phyloP scores from a whole-genome alignment of 2,797 vertebrate species.

The Sternarchorhynchus goeldii region DNA sequence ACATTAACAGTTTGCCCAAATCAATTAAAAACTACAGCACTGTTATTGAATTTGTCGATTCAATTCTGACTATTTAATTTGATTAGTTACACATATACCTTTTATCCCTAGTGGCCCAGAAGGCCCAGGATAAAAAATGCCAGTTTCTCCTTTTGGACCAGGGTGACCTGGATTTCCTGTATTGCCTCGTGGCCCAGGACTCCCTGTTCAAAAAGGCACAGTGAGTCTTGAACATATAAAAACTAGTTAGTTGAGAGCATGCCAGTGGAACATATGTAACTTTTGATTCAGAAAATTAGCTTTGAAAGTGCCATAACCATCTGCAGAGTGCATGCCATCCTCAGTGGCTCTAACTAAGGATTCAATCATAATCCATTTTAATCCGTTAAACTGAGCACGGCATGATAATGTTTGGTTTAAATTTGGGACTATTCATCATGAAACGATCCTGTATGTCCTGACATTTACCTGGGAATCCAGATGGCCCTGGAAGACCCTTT shows the following conservation, averaged over 20 bases:
- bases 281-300: too few species aligned
- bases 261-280: too few species aligned
- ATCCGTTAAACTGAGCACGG: too few species aligned
- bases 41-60: too few species aligned
- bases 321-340: too few species aligned
- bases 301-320: too few species aligned
- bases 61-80: neutral
- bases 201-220: slow-evolving; percentile 53
- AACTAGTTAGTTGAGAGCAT: neutral
- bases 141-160: slow-evolving; percentile 64
- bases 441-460: neutral
- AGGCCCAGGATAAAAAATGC: slow-evolving; percentile 23
- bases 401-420: neutral
- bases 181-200: slow-evolving; percentile 52
- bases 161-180: slow-evolving; percentile 53
- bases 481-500: slow-evolving; percentile 59
- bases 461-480: slow-evolving; percentile 62
- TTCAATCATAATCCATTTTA: too few species aligned
- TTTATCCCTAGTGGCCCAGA: slow-evolving; percentile 27
- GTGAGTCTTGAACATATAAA: neutral
- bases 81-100: slow-evolving; percentile 4
- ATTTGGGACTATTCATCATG: neutral
- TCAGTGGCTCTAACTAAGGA: too few species aligned
- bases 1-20: neutral
- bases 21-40: too few species aligned